Conservation (phyloP, 2,888 invertebrate species). For the Drosophila barbarae region DNA sequence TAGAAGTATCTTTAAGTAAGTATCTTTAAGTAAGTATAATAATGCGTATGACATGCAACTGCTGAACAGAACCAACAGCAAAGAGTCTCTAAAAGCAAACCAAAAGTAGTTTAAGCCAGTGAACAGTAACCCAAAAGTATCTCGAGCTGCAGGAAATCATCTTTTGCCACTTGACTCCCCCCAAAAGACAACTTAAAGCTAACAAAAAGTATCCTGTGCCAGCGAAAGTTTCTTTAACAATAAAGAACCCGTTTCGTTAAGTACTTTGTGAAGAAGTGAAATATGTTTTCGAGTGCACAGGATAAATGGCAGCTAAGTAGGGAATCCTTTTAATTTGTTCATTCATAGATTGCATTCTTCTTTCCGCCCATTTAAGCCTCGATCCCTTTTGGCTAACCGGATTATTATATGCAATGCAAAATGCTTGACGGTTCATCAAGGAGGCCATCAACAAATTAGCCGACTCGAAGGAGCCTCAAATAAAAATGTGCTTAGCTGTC, state of each 20-base stretch:
- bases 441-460: constrained; percentile 40
- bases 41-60: not conserved
- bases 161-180: constrained; percentile 14
- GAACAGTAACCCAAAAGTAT: constrained; percentile 28
- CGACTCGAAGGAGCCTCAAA: constrained; percentile 11
- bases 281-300: constrained; percentile 10
- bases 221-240: constrained; percentile 2
- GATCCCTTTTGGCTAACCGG: constrained; percentile 15
- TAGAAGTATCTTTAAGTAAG: not conserved
- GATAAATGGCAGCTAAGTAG: constrained; percentile 8
- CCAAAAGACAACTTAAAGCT: constrained; percentile 18
- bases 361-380: constrained; percentile 21
- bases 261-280: not conserved
- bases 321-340: constrained; percentile 8
- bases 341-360: constrained; percentile 4
- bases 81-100: constrained; percentile 18
- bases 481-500: constrained; percentile 45
- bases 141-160: constrained; percentile 22
- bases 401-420: constrained; percentile 34
- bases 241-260: not conserved
- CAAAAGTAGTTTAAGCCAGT: constrained; percentile 21
- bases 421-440: constrained; percentile 38
- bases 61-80: not conserved
- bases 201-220: constrained; percentile 6
- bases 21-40: not conserved